Base-by-base conservation (phyloP, 53 echinoderm and acorn worm genomes). In the Antedon mediterranea region DNA sequence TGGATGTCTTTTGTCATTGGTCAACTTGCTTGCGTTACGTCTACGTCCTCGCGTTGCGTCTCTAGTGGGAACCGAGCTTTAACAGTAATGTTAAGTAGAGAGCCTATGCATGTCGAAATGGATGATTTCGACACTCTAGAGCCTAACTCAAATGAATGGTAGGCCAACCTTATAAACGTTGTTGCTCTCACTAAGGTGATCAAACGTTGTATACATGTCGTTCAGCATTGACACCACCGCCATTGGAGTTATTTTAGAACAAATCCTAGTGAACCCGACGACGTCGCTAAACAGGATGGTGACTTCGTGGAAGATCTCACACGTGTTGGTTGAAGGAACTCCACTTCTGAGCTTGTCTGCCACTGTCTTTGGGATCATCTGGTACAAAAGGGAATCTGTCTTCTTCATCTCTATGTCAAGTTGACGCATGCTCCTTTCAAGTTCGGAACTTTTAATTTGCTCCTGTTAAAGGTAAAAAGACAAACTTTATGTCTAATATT, bases 281-380 rank as follows among this genome's bases (percentile, higher is more conserved):
- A 94, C 91, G 34, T 94, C 94, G 81, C 94, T 94, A 83, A 94
- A 94, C 2, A 94, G 79, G n/a, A 94, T 88, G 13, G 94, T 86
- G 23, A 85, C 85, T 30, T 91, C 81, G 6, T 81, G 82, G 71
- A 94, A 94, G 29, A 94, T 90, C 89, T 94, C 94, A 30, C 94
- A 94, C 0, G 94, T 94, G 42, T 85, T 94, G 0, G 90, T 90
- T 11, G 94, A 91, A 30, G 94, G 94, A 72, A 90, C 91, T 8
- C 94, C 94, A 77, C 94, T 77, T 28, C 94, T 74, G 4, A 94
- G 83, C 32, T 90, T 91, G 43, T 94, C 94, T 0, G 94, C 94
- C n/a, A 94, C 93, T 28, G 86, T 87, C 43, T 84, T 83, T 11
- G 94, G 94, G 34, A 91, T 94, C 94, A 94, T 94, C 77, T 91